Conservation (phyloP, 2,888 invertebrate species). For the Phanerotoma sp. region DNA sequence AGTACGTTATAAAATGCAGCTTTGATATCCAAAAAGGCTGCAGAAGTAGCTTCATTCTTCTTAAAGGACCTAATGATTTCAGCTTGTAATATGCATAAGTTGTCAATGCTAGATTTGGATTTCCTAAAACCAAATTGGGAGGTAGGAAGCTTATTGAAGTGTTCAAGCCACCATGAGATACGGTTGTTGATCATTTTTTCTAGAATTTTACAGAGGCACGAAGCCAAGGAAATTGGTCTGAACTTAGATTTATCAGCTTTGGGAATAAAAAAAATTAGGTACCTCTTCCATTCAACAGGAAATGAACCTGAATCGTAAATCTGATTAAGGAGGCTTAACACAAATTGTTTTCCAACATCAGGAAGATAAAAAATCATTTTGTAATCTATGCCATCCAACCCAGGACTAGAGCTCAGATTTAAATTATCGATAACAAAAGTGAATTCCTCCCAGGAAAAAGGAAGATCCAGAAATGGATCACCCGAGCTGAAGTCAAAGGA, state of each 20-base stretch:
- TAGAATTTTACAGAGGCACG: not conserved
- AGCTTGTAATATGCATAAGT: conserved; percentile 1
- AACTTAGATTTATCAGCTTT: conserved; percentile 4
- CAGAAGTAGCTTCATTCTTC: not conserved
- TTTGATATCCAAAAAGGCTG: conserved; percentile 18
- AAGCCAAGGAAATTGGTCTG: conserved; percentile 13
- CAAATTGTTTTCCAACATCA: too few species aligned
- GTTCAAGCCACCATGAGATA: conserved; percentile 8
- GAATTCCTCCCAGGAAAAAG: too few species aligned
- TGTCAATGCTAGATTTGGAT: conserved; percentile 5
- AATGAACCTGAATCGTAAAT: not conserved
- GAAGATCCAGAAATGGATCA: too few species aligned
- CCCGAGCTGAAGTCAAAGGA: too few species aligned
- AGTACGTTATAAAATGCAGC: conserved; percentile 18
- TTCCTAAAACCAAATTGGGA: conserved; percentile 13
- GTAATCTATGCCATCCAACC: too few species aligned
- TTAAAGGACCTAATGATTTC: conserved; percentile 1
- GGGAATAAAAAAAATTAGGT: not conserved
- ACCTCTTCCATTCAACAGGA: conserved; percentile 2
- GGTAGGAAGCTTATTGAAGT: not conserved
- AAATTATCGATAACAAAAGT: too few species aligned
- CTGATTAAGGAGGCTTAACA: too few species aligned
- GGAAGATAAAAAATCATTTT: too few species aligned
- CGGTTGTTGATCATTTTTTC: conserved; percentile 4
- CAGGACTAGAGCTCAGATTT: too few species aligned